A percentile compares a stretch with the other conserved stretches of the same genome.
These are phyloP conservation scores for Hirtodrosophila alboralis DNA, from an alignment of 2,888 invertebrate genomes.

Conservation along the genomic window DNA sequence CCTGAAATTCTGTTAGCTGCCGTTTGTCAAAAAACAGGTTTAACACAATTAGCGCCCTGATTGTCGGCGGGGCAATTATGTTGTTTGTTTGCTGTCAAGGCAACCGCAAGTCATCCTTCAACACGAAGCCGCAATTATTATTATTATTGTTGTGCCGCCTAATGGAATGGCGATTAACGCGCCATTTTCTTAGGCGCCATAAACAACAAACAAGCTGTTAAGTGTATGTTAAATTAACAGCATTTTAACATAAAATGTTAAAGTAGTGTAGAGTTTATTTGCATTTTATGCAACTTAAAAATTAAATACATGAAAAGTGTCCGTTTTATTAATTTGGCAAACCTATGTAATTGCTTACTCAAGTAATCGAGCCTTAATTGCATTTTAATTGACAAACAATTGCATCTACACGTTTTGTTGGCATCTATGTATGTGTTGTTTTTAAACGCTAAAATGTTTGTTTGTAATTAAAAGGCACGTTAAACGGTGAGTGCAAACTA, in stretches of 20 bases:
- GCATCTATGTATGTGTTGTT: no score
- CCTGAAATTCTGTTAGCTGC: no score
- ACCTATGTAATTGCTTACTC: background rate
- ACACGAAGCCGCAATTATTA: no score
- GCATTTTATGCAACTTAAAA: no score
- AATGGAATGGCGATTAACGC: slow-evolving; percentile 33
- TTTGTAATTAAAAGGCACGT: no score
- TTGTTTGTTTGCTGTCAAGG: slow-evolving; percentile 25
- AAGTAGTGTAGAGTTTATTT: no score
- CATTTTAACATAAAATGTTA: slow-evolving; percentile 14
- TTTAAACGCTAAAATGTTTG: no score
- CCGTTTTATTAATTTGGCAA: background rate
- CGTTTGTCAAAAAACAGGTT: slow-evolving; percentile 28
- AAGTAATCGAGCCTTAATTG: slow-evolving; percentile 1
- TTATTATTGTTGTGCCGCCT: slow-evolving; percentile 17
- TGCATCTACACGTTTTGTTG: no score
- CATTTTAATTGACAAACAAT: background rate
- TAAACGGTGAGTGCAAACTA: no score
- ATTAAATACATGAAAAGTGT: no score
- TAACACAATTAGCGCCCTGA: slow-evolving; percentile 66
- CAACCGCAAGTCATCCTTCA: slow-evolving; percentile 28
- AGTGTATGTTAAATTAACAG: slow-evolving; percentile 47
- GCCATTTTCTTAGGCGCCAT: slow-evolving; percentile 29
- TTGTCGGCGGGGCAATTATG: slow-evolving; percentile 63
- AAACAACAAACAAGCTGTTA: slow-evolving; percentile 21